Conservation (phyloP, 2,113 vertebrate genomes). For the Perccottus glenii region DNA sequence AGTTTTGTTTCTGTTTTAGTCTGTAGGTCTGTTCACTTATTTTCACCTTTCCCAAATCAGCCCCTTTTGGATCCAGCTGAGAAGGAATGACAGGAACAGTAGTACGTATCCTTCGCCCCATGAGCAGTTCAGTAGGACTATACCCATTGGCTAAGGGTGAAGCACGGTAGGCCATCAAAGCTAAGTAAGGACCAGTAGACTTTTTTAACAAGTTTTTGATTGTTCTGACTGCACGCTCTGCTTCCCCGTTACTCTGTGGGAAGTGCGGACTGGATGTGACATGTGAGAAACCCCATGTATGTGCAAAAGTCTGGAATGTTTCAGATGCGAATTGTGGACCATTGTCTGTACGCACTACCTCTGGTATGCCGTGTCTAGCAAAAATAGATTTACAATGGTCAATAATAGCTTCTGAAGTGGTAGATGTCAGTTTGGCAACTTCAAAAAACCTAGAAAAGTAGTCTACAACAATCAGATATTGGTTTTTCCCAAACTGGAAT, state of each 20-base stretch:
- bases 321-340: conserved; percentile 13
- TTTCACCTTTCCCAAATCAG: conserved; percentile 1
- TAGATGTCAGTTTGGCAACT: conserved; percentile 10
- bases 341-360: neutral
- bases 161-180: conserved; percentile 13
- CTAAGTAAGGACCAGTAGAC: conserved; percentile 9
- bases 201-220: conserved; percentile 19
- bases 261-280: conserved; percentile 32
- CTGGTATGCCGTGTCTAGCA: neutral
- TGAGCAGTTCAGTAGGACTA: conserved; percentile 30
- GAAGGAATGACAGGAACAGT: conserved; percentile 17
- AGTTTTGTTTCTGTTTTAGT: neutral
- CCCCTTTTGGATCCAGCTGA: conserved; percentile 3
- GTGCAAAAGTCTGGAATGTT: neutral
- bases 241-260: conserved; percentile 33
- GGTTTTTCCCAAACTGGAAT: neutral
- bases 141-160: conserved; percentile 22
- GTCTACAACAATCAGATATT: neutral
- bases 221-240: conserved; percentile 25
- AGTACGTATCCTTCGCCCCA: conserved; percentile 23
- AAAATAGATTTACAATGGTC: conserved; percentile 10
- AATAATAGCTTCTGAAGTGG: neutral
- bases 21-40: neutral
- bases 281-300: conserved; percentile 31
- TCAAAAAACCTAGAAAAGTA: conserved; percentile 3